Percentiles rank a stretch among this genome's conserved stretches.
phyloP scores from a whole-genome alignment of 2,888 invertebrate genomes.

The Ceraclea dissimilis region DNA sequence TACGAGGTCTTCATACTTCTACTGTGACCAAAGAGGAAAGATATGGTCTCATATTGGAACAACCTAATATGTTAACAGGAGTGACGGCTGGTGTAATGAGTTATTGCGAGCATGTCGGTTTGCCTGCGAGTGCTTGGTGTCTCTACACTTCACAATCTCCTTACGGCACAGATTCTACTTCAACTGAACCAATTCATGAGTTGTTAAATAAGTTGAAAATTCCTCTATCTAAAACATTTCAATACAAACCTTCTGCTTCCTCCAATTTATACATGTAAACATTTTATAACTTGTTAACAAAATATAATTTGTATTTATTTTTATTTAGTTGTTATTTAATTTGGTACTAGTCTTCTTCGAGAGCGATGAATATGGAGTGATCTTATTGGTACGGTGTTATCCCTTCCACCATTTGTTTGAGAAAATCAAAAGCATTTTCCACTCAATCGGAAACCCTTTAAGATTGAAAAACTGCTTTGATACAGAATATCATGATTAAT shows the following conservation, averaged over 20 bases:
- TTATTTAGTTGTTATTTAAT: too few relatives aligned
- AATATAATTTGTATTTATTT: not conserved
- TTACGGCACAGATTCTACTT: conserved; percentile 13
- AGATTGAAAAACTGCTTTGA: too few relatives aligned
- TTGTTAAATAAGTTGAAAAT: conserved; percentile 17
- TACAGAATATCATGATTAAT: too few relatives aligned
- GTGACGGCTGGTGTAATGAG: conserved; percentile 41
- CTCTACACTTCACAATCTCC: conserved; percentile 36
- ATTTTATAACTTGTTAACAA: not conserved
- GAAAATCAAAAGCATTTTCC: too few relatives aligned
- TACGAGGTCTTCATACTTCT: not conserved
- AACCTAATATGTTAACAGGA: conserved; percentile 45
- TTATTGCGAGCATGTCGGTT: conserved; percentile 35
- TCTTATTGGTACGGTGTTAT: too few relatives aligned
- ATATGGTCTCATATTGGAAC: conserved; percentile 33
- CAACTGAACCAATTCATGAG: conserved; percentile 14
- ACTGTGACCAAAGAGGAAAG: not conserved
- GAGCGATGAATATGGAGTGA: too few relatives aligned
- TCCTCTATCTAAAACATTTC: conserved; percentile 8
- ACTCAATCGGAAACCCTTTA: too few relatives aligned
- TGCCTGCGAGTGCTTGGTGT: conserved; percentile 34
- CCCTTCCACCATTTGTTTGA: too few relatives aligned
- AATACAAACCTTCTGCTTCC: conserved; percentile 12
- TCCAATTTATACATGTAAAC: conserved; percentile 21
- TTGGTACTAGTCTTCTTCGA: too few relatives aligned